Evolutionary conservation across 2,113 vertebrate species (phyloP), one percentile per base, ranked within the genome.

Genomic region (Puma concolor): DNA sequence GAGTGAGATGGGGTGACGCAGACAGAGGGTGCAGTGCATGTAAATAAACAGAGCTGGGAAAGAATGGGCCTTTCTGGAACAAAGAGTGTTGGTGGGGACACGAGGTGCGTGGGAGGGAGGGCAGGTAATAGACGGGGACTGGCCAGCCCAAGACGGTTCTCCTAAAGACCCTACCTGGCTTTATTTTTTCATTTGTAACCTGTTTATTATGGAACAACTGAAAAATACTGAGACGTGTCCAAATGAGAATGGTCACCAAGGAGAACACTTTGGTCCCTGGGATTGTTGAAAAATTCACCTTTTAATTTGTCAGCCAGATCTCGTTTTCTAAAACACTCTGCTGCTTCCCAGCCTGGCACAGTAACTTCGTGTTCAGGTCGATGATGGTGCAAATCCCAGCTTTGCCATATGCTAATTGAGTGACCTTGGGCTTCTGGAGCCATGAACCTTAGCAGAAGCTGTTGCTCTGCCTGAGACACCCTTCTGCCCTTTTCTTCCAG

Each of bases 401-500:
- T 31, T 19, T 25, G 8, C 50, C 54, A 0, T 2, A 0, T 27
- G 63, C 13, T 11, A 14, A 7, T 0, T 3, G 16, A 5, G 13
- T 54, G 38, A 76, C 60, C 71, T 57, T 21, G 79, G 91, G 44
- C 72, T 60, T 57, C 16, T 0, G 15, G 25, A 54, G 50, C 52
- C 19, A 0, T 2, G 66, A 41, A 2, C 67, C 72, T 77, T 7
- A 29, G 71, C n/a, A 14, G 7, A 60, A 44, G 10, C 31, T 31
- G 23, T 23, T 29, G 1, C 41, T n/a, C 10, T 19, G 4, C 38
- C 63, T 0, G 1, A 33, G 50, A 12, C 29, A 1, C 54, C 29
- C 16, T 3, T 74, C n/a, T 4, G 5, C 11, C 38, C 41, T 38
- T 50, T 11, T 29, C 15, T 27, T 19, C 36, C 44, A 48, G 60